Evolutionary conservation across 2,113 vertebrate genomes (phyloP), one percentile per base, ranked within the genome.

Genomic region (Cheirogaleus medius): DNA sequence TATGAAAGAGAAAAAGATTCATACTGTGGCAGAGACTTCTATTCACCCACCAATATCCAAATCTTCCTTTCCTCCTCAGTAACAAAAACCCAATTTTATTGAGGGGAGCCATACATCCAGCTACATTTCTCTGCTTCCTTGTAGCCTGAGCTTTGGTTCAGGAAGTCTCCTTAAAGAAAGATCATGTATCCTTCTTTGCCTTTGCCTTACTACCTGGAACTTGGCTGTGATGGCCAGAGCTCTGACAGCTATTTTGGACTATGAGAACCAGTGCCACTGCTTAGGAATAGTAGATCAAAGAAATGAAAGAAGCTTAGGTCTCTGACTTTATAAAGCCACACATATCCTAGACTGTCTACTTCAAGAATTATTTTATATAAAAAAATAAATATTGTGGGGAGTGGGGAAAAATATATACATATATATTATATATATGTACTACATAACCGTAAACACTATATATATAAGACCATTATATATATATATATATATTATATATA

Each of bases 361-460:
- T 93, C 54, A 88, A 91, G 87, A 78, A 66, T 64, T 82, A 90
- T 44, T 94, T 97, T 60, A 91, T 47, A 81, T 54, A 32, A 95
- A 12, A 87, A 96, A 96, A 71, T 63, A 94, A 94, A 69, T 39
- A 82, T 37, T 95, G 29, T 91, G 47, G 47, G 47, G 9, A 47
- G 10, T 47, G 47, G 47, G 47, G 47, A 10, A 2, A 47, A 47
- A 47, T 44, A 44, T 44, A 47, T 47, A 47, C 11, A 47, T 47
- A 47, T 47, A 47, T n/a, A n/a, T n/a, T n/a, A n/a, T n/a, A n/a
- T n/a, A n/a, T n/a, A n/a, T n/a, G n/a, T n/a, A n/a, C n/a, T n/a
- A n/a, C n/a, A n/a, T n/a, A n/a, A n/a, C n/a, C n/a, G n/a, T n/a
- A n/a, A n/a, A n/a, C n/a, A n/a, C n/a, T n/a, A n/a, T n/a, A n/a